Conservation (phyloP, 92 coral and sea anemone species). For the Porites divaricata region DNA sequence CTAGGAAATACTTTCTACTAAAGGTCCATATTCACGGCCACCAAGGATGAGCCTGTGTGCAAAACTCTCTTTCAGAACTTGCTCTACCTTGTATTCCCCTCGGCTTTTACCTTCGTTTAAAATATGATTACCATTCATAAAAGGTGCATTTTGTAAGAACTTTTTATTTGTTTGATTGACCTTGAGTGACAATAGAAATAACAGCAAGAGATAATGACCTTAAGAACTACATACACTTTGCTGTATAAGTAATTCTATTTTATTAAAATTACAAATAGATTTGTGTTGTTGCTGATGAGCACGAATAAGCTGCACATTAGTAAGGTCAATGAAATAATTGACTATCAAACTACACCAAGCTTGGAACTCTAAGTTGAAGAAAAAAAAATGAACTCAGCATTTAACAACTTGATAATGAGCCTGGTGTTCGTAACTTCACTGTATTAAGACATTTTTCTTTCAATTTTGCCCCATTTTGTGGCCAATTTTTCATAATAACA, state of each 20-base stretch:
- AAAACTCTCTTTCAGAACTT: too few species aligned
- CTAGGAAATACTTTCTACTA: too few species aligned
- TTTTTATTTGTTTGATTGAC: conserved; percentile 13
- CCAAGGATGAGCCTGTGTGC: too few species aligned
- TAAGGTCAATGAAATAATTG: neutral
- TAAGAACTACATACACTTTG: conserved; percentile 2
- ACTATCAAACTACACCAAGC: neutral
- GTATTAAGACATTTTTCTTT: too few species aligned
- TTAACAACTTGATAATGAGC: neutral
- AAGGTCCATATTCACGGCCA: too few species aligned
- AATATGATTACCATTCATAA: too few species aligned
- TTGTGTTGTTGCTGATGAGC: neutral
- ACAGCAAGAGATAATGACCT: conserved; percentile 1
- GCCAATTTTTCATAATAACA: too few species aligned
- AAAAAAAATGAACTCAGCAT: neutral
- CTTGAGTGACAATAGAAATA: conserved; percentile 14
- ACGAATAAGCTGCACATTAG: neutral
- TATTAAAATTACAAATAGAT: conserved; percentile 10
- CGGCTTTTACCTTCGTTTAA: too few species aligned
- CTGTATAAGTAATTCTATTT: neutral
- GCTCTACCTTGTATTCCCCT: too few species aligned
- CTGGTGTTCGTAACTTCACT: neutral
- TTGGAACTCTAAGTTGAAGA: neutral
- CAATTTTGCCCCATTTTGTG: too few species aligned
- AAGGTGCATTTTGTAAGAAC: conserved; percentile 17